phyloP scores from a whole-genome alignment of 2,888 invertebrate genomes.

The Heteropelma amictum region DNA sequence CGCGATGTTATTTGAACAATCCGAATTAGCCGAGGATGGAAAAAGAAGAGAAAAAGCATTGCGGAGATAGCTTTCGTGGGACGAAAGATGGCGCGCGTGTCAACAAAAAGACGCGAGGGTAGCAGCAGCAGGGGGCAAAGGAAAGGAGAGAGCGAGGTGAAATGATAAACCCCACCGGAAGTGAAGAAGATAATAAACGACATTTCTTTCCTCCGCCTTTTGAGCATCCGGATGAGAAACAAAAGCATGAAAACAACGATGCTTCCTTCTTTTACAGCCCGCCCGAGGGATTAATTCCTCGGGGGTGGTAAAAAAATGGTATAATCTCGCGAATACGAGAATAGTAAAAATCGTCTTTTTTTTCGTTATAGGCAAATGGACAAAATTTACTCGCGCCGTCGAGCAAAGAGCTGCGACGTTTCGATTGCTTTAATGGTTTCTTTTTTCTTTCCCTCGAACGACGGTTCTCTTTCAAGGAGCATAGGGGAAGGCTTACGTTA shows the following conservation, averaged over 20 bases:
- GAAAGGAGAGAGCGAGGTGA: too few relatives aligned
- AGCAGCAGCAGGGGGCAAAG: constrained; percentile 11
- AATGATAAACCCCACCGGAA: background rate
- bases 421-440: background rate
- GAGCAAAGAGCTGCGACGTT: constrained; percentile 8
- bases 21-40: background rate
- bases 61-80: too few relatives aligned
- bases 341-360: too few relatives aligned
- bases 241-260: constrained; percentile 10
- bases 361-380: constrained; percentile 18
- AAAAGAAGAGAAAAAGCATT: background rate
- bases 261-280: constrained; percentile 10
- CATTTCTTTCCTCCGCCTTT: constrained; percentile 23
- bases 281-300: background rate
- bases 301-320: background rate
- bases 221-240: constrained; percentile 21
- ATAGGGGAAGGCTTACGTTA: constrained; percentile 23
- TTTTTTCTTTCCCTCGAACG: background rate
- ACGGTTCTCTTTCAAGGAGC: constrained; percentile 4
- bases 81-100: background rate
- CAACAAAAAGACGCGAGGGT: constrained; percentile 11
- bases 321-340: too few relatives aligned
- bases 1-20: too few relatives aligned
- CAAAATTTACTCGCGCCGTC: constrained; percentile 26
- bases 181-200: background rate